These are phyloP conservation scores for Miltochrista miniata DNA, from an alignment of 2,888 invertebrate genomes.

Conservation along the genomic window DNA sequence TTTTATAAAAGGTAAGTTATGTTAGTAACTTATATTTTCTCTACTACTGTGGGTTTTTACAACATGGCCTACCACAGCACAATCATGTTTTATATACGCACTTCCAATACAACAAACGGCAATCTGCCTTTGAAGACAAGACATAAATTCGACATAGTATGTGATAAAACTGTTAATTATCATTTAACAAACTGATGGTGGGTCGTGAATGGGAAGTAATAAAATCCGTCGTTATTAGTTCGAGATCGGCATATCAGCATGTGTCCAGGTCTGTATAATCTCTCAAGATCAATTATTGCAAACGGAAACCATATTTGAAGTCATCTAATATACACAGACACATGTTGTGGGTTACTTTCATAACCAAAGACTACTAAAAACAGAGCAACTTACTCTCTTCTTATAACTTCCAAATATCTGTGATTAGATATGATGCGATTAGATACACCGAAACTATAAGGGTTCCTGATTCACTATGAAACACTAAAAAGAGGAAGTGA, in stretches of 20 bases:
- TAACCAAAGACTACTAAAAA: constrained; percentile 42
- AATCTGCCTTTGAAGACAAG: constrained; percentile 25
- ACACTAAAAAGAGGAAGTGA: constrained; percentile 39
- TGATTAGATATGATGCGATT: too few species aligned
- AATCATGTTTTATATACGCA: constrained; percentile 24
- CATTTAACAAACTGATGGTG: constrained; percentile 43
- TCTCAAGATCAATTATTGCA: constrained; percentile 70
- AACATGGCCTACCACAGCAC: constrained; percentile 9
- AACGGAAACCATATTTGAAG: constrained; percentile 68
- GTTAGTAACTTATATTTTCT: not conserved
- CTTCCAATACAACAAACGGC: constrained; percentile 16
- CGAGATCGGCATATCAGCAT: constrained; percentile 49
- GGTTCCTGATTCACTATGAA: constrained; percentile 20
- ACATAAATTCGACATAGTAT: constrained; percentile 34
- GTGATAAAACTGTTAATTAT: constrained; percentile 34
- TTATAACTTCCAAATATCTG: too few species aligned
- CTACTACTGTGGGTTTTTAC: not conserved
- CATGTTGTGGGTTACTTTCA: constrained; percentile 61
- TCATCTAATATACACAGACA: constrained; percentile 58
- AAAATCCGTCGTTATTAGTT: constrained; percentile 64
- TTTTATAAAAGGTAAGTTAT: too few species aligned
- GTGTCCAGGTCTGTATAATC: constrained; percentile 42
- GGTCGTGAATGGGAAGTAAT: constrained; percentile 50
- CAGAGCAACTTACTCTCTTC: constrained; percentile 4
- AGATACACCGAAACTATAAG: too few species aligned